Evolutionary conservation across 1,140 invertebrate genomes (phyloP), one percentile per base, ranked within the genome.

Genomic region (Saxidomus purpurata): DNA sequence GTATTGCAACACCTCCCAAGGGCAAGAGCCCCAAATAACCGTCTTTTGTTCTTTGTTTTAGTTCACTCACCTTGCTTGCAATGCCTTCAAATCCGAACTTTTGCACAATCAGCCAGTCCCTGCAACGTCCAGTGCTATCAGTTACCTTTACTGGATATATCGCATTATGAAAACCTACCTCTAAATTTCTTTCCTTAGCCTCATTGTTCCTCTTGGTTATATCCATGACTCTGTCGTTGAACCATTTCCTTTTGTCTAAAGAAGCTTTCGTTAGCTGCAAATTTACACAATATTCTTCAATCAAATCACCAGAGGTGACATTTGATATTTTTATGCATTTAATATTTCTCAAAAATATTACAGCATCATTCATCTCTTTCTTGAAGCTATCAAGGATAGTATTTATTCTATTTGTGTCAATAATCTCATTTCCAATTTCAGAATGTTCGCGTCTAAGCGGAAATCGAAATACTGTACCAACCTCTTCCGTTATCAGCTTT

Each of bases 391-490:
- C 43, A 31, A 85, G n/a, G 15, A 85, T 52, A 34, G 36, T 9
- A 38, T 74, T 67, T 25, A 79, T 79, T 22, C 31, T 31, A 6
- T 6, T 13, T 34, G 6, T 55, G 19, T n/a, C 13, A 25, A 79
- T 49, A 25, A 17, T n/a, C 19, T 55, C 28, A 3, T 25, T 36
- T n/a, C 49, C 8, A 19, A 79, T 79, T 0, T 92, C 93, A 91
- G 93, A 94, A 28, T 87, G 38, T 47, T 63, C 38, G 15, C 77
- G 90, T 74, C 93, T 77, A n/a, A 93, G 80, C 69, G 93, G 93
- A 61, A 93, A 92, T 43, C 93, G 80, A 40, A 92, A 93, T 3
- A 93, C 31, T 69, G 92, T 93, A 6, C 89, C 92, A 52, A 77
- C 43, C 25, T 69, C 38, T 19, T 22, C 38, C 3, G 34, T 49